Percentiles rank a stretch among this genome's conserved stretches.
phyloP scores from a whole-genome alignment of 2,888 invertebrate species.

The Folsomia manolachei region DNA sequence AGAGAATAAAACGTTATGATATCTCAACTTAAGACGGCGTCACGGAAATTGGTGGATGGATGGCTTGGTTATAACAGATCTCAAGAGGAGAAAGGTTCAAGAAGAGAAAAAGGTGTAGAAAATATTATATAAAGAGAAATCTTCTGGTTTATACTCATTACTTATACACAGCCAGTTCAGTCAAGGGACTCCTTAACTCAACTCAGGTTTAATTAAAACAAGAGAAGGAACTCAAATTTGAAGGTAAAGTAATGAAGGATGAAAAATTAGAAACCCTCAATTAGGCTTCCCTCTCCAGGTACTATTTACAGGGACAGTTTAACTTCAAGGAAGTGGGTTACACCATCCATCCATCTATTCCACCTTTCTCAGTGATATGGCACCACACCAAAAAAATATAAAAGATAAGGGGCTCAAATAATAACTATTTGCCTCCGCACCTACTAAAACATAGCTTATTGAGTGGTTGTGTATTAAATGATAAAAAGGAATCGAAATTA shows the following conservation, averaged over 20 bases:
- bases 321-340: too few relatives aligned
- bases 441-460: too few relatives aligned
- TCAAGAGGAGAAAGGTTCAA: conserved; percentile 8
- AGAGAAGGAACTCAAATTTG: conserved; percentile 50
- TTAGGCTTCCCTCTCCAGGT: background rate
- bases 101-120: conserved; percentile 5
- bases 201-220: conserved; percentile 26
- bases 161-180: too few relatives aligned
- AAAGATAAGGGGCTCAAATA: too few relatives aligned
- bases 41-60: background rate
- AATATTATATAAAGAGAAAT: too few relatives aligned
- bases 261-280: conserved; percentile 3
- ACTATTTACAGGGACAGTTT: background rate
- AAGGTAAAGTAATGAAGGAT: conserved; percentile 1
- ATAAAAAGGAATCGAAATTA: too few relatives aligned
- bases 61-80: background rate
- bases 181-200: background rate
- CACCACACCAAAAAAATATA: too few relatives aligned
- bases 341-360: too few relatives aligned
- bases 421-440: too few relatives aligned
- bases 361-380: too few relatives aligned
- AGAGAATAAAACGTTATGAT: conserved; percentile 50
- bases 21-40: too few relatives aligned
- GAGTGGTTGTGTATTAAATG: too few relatives aligned
- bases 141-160: background rate